These are phyloP conservation scores for Anorthoa munda DNA, from an alignment of 2,888 invertebrate genomes.

Conservation along the genomic window DNA sequence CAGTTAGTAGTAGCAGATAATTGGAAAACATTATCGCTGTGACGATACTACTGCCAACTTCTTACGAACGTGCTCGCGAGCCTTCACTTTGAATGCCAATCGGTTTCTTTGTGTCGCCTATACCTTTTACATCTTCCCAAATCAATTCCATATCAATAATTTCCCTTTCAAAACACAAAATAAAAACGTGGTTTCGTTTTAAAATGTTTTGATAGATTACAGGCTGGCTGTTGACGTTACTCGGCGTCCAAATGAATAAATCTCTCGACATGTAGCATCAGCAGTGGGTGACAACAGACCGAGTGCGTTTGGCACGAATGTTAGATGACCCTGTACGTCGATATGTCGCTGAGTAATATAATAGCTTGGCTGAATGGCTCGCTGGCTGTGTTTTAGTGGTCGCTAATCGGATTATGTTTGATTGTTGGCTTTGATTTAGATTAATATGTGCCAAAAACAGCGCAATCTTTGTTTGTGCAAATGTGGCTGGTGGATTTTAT, in stretches of 20 bases:
- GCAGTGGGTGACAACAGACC: constrained; percentile 75
- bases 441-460: constrained; percentile 58
- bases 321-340: constrained; percentile 73
- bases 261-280: constrained; percentile 76
- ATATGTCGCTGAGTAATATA: constrained; percentile 59
- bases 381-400: constrained; percentile 59
- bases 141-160: constrained; percentile 40
- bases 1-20: too few relatives aligned
- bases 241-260: constrained; percentile 77
- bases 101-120: background rate
- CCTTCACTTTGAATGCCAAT: too few relatives aligned
- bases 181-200: constrained; percentile 61
- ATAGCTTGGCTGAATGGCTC: constrained; percentile 57
- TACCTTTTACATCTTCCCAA: background rate
- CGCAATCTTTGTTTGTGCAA: constrained; percentile 39
- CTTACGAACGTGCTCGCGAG: too few relatives aligned
- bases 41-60: too few relatives aligned
- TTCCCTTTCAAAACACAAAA: constrained; percentile 29
- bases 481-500: constrained; percentile 12
- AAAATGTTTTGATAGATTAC: constrained; percentile 70
- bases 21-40: too few relatives aligned
- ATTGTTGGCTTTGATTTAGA: constrained; percentile 51
- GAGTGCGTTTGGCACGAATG: constrained; percentile 79
- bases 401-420: constrained; percentile 58
- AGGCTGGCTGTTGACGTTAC: constrained; percentile 64